These are phyloP conservation scores for Myotis myotis DNA, from an alignment of 2,797 vertebrate species.

Conservation along the genomic window DNA sequence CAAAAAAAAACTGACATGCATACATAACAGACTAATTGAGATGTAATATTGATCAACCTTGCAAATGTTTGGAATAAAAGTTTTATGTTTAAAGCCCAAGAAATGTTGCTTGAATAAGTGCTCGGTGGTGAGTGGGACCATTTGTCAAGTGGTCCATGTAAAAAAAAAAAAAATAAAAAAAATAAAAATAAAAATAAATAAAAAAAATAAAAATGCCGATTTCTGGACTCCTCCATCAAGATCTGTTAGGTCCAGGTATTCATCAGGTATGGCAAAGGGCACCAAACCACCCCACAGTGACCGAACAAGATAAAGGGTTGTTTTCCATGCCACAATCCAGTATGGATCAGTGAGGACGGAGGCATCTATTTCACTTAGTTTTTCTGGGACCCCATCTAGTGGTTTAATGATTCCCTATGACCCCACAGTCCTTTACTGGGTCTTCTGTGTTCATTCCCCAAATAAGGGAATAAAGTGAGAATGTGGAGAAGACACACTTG, in stretches of 20 bases:
- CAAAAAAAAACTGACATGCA: too few relatives aligned
- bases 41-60: too few relatives aligned
- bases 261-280: not conserved
- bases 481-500: not conserved
- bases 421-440: not conserved
- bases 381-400: not conserved
- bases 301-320: not conserved
- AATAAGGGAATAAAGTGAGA: not conserved
- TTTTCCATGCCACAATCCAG: not conserved
- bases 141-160: too few relatives aligned
- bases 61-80: too few relatives aligned
- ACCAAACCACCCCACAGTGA: accelerated
- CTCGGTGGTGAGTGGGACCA: too few relatives aligned
- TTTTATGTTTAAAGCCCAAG: too few relatives aligned
- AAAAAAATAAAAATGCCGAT: not conserved
- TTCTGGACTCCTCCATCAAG: not conserved
- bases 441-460: not conserved
- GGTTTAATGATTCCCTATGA: not conserved
- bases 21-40: too few relatives aligned
- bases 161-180: too few relatives aligned
- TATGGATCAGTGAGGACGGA: too few relatives aligned
- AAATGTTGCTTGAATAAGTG: too few relatives aligned
- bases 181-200: too few relatives aligned
- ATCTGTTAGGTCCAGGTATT: not conserved
- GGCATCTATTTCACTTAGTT: not conserved